Evolutionary conservation across 2,797 vertebrate genomes (phyloP), one percentile per base, ranked within the genome.

Genomic region (Phoebastria nigripes): DNA sequence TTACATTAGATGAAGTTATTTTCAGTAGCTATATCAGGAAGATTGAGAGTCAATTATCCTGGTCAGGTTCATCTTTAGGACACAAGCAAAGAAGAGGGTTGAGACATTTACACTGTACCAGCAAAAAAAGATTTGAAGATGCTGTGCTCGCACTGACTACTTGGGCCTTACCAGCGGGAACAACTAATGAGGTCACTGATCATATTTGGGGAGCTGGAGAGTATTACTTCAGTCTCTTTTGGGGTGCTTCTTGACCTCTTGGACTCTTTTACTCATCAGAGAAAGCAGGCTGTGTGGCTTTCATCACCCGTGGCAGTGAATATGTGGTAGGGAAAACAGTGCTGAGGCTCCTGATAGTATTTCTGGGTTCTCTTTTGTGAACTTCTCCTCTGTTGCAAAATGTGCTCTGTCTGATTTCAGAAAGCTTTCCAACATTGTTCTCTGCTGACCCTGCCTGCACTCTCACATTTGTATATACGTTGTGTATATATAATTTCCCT

Each of bases 1-100:
- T 96, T 97, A 84, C 61, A 89, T 96, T 95, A 90, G 78, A 90
- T 96, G 82, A 96, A 96, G 93, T 96, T 96, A 96, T 96, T 96
- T 95, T 96, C 96, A 95, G 83, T 92, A 88, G 54, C 91, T 96
- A 20, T 92, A 95, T 96, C 95, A 76, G 80, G 69, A 94, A 96
- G 95, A 97, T 67, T 80, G 95, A 96, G 81, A 97, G 87, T 95
- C 95, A 96, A 49, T 97, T 97, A 93, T 71, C 59, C 63, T 9
- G 31, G 81, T 67, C 83, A 90, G 96, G 94, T 96, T 97, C 96
- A 96, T 96, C 91, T 94, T 95, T 44, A 82, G 97, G 91, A 96
- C 91, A 94, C 47, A 59, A 93, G 78, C 61, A 80, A 71, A 84
- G 90, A 92, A 80, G 54, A 72, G 26, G 17, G 65, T 44, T 84